Evolutionary conservation across 2,888 invertebrate genomes (phyloP).

Genomic region (Agrenia bidenticulata): DNA sequence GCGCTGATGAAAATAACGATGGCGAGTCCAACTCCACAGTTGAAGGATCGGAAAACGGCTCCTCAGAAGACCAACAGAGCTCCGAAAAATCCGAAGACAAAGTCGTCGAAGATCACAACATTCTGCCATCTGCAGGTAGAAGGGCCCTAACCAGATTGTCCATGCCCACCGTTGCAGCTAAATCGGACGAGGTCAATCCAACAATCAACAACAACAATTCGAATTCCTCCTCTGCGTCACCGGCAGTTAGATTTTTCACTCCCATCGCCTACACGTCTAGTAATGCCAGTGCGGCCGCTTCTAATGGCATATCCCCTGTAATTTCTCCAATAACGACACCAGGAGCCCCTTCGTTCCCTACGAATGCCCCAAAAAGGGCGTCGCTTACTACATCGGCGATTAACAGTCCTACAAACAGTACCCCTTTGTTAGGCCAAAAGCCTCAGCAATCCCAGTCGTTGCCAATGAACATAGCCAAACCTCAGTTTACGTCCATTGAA

Average conservation of each 20-base stretch:
- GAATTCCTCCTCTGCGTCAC: too few species aligned
- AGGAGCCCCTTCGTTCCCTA: neutral
- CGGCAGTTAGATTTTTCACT: too few species aligned
- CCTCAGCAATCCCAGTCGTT: slow-evolving; percentile 11
- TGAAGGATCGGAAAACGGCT: neutral
- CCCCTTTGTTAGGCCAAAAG: neutral
- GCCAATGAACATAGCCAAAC: slow-evolving; percentile 28
- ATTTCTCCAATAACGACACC: neutral
- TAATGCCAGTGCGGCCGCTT: too few species aligned
- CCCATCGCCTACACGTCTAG: too few species aligned
- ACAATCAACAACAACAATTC: too few species aligned
- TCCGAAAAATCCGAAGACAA: slow-evolving; percentile 12
- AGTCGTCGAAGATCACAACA: slow-evolving; percentile 18
- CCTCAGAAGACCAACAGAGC: neutral
- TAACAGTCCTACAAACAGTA: too few species aligned
- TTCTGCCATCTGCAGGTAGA: slow-evolving; percentile 15
- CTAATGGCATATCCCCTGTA: neutral
- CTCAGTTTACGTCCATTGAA: slow-evolving; percentile 34
- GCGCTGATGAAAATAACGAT: too few species aligned
- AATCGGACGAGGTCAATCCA: neutral
- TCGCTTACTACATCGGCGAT: neutral
- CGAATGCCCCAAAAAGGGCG: neutral
- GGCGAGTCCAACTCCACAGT: neutral
- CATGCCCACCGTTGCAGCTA: neutral
- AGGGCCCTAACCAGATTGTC: slow-evolving; percentile 12